Percentiles rank a stretch among this genome's conserved stretches.
These are phyloP conservation scores for Drosophila bunnanda DNA, from an alignment of 2,888 invertebrate species.

Conservation along the genomic window DNA sequence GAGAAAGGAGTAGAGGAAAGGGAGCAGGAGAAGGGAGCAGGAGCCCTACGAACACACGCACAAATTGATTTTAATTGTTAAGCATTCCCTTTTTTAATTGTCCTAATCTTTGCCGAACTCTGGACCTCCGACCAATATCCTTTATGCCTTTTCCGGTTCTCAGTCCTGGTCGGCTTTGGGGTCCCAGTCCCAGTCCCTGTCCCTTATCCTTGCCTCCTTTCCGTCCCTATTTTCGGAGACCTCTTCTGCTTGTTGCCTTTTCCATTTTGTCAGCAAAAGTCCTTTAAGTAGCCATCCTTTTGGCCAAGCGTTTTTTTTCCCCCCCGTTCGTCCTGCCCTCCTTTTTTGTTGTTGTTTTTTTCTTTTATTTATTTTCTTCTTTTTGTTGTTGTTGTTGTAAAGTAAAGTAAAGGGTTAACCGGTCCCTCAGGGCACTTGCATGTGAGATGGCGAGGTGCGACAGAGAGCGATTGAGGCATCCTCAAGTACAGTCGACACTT, in stretches of 20 bases:
- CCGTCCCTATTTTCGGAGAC: constrained; percentile 10
- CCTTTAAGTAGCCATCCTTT: constrained; percentile 74
- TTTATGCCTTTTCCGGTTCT: constrained; percentile 54
- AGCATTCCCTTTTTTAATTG: constrained; percentile 79
- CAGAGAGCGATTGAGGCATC: constrained; percentile 37
- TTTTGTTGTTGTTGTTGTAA: not conserved
- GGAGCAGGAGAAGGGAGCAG: not conserved
- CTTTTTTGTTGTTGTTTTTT: not conserved
- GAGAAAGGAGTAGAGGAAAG: not conserved
- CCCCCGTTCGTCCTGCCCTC: not conserved
- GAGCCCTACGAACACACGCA: constrained; percentile 27
- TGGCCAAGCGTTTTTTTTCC: constrained; percentile 23
- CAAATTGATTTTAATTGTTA: constrained; percentile 81
- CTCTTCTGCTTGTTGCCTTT: constrained; percentile 56
- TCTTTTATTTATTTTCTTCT: constrained; percentile 4
- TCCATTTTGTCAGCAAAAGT: constrained; percentile 75
- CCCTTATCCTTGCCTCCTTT: not conserved
- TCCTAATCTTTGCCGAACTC: constrained; percentile 73
- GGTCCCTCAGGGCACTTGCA: constrained; percentile 58
- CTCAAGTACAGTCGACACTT: constrained; percentile 74
- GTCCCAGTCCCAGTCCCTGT: not conserved
- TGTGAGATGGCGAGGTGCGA: constrained; percentile 25
- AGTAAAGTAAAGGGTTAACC: constrained; percentile 66
- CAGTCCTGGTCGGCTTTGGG: not conserved
- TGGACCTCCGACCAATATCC: constrained; percentile 67